Percentiles rank a stretch among this genome's conserved stretches.
Evolutionary conservation across 2,888 invertebrate genomes (phyloP).

Genomic region (Campoplex nolae): DNA sequence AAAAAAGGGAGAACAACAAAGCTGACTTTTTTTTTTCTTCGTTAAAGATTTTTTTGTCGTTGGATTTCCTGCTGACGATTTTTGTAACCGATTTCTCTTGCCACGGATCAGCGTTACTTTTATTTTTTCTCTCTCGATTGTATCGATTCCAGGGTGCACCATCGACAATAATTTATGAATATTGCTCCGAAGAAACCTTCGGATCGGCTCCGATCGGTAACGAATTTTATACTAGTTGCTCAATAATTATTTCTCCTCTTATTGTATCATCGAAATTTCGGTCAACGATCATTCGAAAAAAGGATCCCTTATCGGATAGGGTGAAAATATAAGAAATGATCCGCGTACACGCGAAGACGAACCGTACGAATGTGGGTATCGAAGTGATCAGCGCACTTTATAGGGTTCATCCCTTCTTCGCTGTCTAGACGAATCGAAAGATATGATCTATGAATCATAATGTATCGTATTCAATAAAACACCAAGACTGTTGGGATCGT

Average conservation of each 20-base stretch:
- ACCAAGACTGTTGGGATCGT: conserved; percentile 51
- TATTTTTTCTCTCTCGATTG: not conserved
- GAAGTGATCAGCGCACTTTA: conserved; percentile 75
- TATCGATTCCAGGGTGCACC: not conserved
- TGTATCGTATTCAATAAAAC: conserved; percentile 82
- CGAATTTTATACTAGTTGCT: not conserved
- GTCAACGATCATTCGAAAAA: not conserved
- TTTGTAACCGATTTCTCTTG: not conserved
- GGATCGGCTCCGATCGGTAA: not conserved
- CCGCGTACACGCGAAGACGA: conserved; percentile 68
- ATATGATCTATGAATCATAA: conserved; percentile 84
- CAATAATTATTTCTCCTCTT: not conserved
- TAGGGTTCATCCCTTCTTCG: conserved; percentile 81
- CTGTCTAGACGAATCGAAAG: conserved; percentile 83
- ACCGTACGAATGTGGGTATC: conserved; percentile 74
- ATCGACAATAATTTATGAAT: not conserved
- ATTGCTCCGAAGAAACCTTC: not conserved
- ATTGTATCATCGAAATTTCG: not conserved
- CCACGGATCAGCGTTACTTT: not conserved
- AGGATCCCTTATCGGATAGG: not conserved
- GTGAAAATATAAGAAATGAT: not conserved
- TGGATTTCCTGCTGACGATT: conserved; percentile 36
- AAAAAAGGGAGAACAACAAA: conserved; percentile 21
- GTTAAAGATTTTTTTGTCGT: conserved; percentile 14
- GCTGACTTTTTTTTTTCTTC: conserved; percentile 26